These are phyloP conservation scores for Iphiclides podalirius DNA, from an alignment of 2,888 invertebrate species.

Conservation along the genomic window DNA sequence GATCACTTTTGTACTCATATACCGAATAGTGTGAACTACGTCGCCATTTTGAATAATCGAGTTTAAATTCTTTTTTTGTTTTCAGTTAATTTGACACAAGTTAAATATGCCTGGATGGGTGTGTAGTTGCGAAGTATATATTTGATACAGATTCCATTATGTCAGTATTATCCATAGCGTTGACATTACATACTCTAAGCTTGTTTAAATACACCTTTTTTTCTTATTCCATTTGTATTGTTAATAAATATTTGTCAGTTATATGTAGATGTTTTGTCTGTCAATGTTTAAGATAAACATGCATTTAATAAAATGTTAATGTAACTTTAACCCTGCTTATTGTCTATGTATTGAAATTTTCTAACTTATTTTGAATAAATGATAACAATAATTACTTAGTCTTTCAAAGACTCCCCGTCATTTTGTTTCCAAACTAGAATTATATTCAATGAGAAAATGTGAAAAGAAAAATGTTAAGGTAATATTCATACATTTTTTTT, in stretches of 20 bases:
- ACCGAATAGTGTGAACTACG: no score
- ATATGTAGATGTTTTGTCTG: conserved; percentile 8
- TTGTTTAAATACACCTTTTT: conserved; percentile 33
- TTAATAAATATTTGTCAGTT: conserved; percentile 36
- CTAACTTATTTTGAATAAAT: no score
- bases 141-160: conserved; percentile 25
- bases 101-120: conserved; percentile 65
- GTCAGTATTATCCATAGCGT: no score
- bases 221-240: conserved; percentile 34
- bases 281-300: background rate
- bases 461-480: conserved; percentile 15
- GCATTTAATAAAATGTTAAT: no score
- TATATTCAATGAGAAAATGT: conserved; percentile 1
- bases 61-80: conserved; percentile 56
- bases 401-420: no score
- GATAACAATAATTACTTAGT: no score
- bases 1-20: no score
- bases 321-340: no score
- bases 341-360: no score
- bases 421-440: no score
- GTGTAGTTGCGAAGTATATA: conserved; percentile 52
- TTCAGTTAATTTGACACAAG: conserved; percentile 75
- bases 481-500: conserved; percentile 3
- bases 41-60: conserved; percentile 13
- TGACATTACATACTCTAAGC: conserved; percentile 36